phyloP scores from a whole-genome alignment of 2,888 invertebrate genomes.

The Strigamia crassipes region DNA sequence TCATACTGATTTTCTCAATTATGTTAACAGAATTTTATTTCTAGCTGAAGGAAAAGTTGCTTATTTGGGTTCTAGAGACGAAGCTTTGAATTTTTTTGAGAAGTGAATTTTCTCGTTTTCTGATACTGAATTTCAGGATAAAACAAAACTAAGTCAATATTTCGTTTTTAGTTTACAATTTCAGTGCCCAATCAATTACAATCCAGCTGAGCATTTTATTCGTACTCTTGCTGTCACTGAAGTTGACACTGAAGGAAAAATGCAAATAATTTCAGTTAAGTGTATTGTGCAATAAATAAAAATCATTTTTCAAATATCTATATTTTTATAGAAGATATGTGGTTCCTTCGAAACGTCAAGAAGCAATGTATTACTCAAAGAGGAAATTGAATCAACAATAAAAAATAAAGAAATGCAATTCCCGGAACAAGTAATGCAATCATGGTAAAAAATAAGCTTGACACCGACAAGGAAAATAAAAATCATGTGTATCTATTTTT shows the following conservation, averaged over 20 bases:
- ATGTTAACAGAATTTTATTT: slow-evolving; percentile 67
- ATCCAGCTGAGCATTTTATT: slow-evolving; percentile 63
- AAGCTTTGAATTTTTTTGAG: slow-evolving; percentile 78
- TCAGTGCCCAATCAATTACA: slow-evolving; percentile 61
- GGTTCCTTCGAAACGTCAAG: slow-evolving; percentile 55
- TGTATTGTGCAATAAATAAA: background rate
- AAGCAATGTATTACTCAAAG: slow-evolving; percentile 48
- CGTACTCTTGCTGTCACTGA: slow-evolving; percentile 61
- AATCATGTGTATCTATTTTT: background rate
- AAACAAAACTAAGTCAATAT: background rate
- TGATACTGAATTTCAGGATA: background rate
- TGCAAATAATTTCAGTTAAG: slow-evolving; percentile 52
- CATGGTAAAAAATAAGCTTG: background rate
- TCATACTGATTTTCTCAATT: background rate
- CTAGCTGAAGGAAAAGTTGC: slow-evolving; percentile 92
- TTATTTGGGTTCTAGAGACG: slow-evolving; percentile 74
- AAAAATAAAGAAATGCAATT: background rate
- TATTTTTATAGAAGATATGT: slow-evolving; percentile 55
- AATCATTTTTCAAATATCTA: background rate
- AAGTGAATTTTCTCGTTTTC: slow-evolving; percentile 65
- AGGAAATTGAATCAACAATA: background rate
- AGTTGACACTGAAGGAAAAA: slow-evolving; percentile 56
- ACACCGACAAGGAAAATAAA: background rate
- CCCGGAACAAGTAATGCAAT: background rate
- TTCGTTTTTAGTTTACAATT: slow-evolving; percentile 52